phyloP scores from a whole-genome alignment of 1,140 invertebrate species.

The Microplitis demolitor region DNA sequence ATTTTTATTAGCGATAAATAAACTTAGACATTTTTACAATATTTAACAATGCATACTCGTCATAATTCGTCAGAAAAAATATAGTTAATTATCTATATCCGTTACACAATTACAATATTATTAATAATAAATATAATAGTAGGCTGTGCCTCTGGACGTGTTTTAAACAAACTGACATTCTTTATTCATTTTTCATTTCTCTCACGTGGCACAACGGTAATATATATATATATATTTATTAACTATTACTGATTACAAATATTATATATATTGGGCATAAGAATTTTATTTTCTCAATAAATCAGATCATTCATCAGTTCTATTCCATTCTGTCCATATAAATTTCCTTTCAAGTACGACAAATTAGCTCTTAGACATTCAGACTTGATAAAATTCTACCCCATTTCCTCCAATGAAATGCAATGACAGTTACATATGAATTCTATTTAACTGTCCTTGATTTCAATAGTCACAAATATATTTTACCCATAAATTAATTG shows the following conservation, averaged over 20 bases:
- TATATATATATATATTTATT: background rate
- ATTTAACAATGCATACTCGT: constrained; percentile 56
- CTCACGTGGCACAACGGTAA: background rate
- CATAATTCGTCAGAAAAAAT: constrained; percentile 55
- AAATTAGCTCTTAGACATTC: background rate
- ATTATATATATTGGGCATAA: background rate
- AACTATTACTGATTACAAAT: background rate
- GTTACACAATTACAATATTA: constrained; percentile 13
- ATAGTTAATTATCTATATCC: constrained; percentile 38
- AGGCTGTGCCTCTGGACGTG: constrained; percentile 21
- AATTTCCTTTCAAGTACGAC: background rate
- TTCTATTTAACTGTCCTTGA: constrained; percentile 15
- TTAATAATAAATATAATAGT: background rate
- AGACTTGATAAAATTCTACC: background rate
- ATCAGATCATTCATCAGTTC: no score
- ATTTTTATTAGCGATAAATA: constrained; percentile 64
- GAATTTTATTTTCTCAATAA: background rate
- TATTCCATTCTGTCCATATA: background rate
- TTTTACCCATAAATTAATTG: no score
- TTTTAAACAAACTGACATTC: constrained; percentile 12
- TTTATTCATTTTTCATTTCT: background rate
- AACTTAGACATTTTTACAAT: constrained; percentile 63
- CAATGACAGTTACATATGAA: background rate
- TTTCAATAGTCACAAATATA: background rate
- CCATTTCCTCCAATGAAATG: constrained; percentile 1